These are phyloP conservation scores for human DNA, from an alignment of 2,113 vertebrate genomes.

Conservation along the genomic window GRCh38 chr7:125142001-125142500, in stretches of 20 bases:
- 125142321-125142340: not conserved
- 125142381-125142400: not conserved
- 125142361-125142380: not conserved
- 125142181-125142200: not conserved
- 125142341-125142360: not conserved
- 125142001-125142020: not conserved
- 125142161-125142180: not conserved
- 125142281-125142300: not conserved
- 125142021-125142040: not conserved
- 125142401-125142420: not conserved
- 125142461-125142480: not conserved
- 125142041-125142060: not conserved
- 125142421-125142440: not conserved
- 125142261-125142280: not conserved
- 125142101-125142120: not conserved
- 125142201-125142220: not conserved
- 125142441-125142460: not conserved
- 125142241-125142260: not conserved
- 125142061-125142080: not conserved
- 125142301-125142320: not conserved
- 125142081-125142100: not conserved
- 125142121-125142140: not conserved
- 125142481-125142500: not conserved
- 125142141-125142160: not conserved
- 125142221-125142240: not conserved